phyloP scores from a whole-genome alignment of 2,797 vertebrate genomes.

The Dendrocincla fuliginosa region DNA sequence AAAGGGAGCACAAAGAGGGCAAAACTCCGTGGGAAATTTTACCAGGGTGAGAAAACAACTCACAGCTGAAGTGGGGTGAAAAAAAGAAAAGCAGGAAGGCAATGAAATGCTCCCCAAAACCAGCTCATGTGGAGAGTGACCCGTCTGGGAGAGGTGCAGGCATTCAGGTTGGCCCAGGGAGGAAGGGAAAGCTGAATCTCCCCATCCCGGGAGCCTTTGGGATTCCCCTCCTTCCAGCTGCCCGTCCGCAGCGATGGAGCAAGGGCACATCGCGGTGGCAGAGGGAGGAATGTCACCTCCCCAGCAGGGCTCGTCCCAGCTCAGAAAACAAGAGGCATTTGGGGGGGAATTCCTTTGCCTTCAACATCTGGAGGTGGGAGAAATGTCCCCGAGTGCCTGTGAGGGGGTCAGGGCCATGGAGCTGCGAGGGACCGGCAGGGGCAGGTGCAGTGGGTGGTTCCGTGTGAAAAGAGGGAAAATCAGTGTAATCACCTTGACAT shows the following conservation, averaged over 20 bases:
- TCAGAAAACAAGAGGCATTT: rapidly evolving
- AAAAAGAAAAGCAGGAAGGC: neutral
- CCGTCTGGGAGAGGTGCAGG: neutral
- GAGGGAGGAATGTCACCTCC: slow-evolving; percentile 11
- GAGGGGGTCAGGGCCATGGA: rapidly evolving
- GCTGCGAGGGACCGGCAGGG: neutral
- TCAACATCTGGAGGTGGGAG: neutral
- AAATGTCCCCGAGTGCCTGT: rapidly evolving
- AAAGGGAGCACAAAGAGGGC: neutral
- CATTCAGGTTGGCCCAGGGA: neutral
- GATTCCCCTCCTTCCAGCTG: rapidly evolving
- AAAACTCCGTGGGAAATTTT: neutral
- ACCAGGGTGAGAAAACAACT: neutral
- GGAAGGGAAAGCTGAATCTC: neutral
- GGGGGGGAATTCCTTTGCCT: rapidly evolving
- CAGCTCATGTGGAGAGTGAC: rapidly evolving
- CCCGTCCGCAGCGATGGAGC: neutral
- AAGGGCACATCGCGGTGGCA: slow-evolving; percentile 41
- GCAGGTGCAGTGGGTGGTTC: neutral
- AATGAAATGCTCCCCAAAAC: rapidly evolving
- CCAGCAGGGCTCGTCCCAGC: neutral
- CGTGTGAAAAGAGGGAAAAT: neutral
- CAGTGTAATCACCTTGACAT: rapidly evolving
- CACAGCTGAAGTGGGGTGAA: neutral
- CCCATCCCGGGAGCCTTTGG: neutral